phyloP scores from a whole-genome alignment of 2,888 invertebrate species.

The Glyphotaelius pellucidus region DNA sequence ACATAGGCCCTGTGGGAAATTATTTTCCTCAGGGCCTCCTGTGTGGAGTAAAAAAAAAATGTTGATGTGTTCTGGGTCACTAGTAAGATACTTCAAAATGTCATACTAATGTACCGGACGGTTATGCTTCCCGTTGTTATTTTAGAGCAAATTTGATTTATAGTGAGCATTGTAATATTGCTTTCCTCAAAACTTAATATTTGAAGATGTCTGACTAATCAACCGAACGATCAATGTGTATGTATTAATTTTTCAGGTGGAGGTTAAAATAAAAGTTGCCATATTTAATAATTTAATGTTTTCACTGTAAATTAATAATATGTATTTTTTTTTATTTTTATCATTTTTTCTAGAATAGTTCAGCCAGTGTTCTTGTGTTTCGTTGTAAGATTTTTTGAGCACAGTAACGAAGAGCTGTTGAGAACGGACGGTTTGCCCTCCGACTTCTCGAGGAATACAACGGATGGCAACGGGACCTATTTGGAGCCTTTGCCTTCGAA shows the following conservation, averaged over 20 bases:
- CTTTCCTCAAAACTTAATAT: too few relatives aligned
- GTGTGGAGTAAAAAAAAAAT: too few relatives aligned
- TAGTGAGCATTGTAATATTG: too few relatives aligned
- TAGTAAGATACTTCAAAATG: too few relatives aligned
- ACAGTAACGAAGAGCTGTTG: slow-evolving; percentile 16
- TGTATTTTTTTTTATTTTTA: not conserved
- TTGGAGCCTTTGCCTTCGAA: not conserved
- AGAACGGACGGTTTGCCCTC: not conserved
- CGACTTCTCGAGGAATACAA: not conserved
- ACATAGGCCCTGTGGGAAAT: too few relatives aligned
- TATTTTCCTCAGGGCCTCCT: too few relatives aligned
- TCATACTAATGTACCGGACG: too few relatives aligned
- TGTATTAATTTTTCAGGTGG: not conserved
- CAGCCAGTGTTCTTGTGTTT: slow-evolving; percentile 81
- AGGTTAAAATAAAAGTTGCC: not conserved
- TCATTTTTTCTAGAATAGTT: slow-evolving; percentile 75
- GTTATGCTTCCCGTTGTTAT: too few relatives aligned
- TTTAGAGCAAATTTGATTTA: too few relatives aligned
- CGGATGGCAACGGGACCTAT: not conserved
- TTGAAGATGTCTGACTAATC: too few relatives aligned
- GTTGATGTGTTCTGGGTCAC: too few relatives aligned
- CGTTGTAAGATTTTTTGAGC: slow-evolving; percentile 78
- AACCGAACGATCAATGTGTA: too few relatives aligned
- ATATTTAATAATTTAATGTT: not conserved
- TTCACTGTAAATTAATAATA: not conserved